phyloP scores from a whole-genome alignment of 2,797 vertebrate species.

The Hyperoplus lanceolatus region DNA sequence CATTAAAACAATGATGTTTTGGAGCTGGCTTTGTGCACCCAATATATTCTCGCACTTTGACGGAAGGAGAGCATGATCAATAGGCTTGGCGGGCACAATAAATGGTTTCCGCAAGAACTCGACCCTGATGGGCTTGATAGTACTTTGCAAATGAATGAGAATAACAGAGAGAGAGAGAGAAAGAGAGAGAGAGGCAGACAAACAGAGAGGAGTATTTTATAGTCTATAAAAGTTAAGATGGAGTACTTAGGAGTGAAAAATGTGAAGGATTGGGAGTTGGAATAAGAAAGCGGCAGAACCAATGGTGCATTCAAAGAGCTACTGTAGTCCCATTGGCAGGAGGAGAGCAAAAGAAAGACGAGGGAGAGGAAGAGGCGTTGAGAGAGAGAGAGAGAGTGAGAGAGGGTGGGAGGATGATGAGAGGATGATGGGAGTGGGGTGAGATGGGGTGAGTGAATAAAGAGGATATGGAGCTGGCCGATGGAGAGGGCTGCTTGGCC shows the following conservation, averaged over 20 bases:
- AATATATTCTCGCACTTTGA: constrained; percentile 10
- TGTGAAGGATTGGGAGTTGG: constrained; percentile 12
- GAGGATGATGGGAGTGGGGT: constrained; percentile 17
- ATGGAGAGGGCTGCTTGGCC: constrained; percentile 22
- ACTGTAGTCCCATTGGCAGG: constrained; percentile 17
- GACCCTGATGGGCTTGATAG: constrained; percentile 33
- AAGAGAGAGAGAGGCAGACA: background rate
- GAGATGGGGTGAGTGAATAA: constrained; percentile 19
- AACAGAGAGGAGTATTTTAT: constrained; percentile 18
- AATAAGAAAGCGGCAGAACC: constrained; percentile 23
- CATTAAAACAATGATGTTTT: constrained; percentile 47
- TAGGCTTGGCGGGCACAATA: constrained; percentile 24
- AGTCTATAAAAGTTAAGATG: constrained; percentile 31
- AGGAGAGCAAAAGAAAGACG: constrained; percentile 8
- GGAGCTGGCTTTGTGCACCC: constrained; percentile 8
- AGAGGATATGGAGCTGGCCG: constrained; percentile 3
- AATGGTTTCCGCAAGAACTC: constrained; percentile 37
- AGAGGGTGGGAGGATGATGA: background rate
- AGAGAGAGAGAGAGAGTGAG: background rate
- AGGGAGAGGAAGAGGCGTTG: constrained; percentile 10
- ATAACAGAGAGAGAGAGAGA: background rate
- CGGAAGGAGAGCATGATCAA: constrained; percentile 46
- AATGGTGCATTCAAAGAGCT: constrained; percentile 33
- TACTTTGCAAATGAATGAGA: constrained; percentile 33
- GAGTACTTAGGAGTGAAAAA: constrained; percentile 26